phyloP scores from a whole-genome alignment of 2,797 vertebrate genomes.

The Scyliorhinus canicula region DNA sequence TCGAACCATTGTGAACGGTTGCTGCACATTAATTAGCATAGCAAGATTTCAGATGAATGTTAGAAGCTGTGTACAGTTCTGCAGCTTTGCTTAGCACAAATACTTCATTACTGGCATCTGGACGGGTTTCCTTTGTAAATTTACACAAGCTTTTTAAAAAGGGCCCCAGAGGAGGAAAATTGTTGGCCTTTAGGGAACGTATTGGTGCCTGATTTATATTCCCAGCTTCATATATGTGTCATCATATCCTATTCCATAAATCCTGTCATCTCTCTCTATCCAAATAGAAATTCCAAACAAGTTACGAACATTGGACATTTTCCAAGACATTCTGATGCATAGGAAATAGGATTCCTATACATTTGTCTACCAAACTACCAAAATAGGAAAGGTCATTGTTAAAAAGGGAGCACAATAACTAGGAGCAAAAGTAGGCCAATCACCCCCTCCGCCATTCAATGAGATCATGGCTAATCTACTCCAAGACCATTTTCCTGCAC shows the following conservation, averaged over 20 bases:
- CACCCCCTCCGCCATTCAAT: too few relatives aligned
- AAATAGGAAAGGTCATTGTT: background rate
- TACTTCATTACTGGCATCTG: background rate
- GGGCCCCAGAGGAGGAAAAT: background rate
- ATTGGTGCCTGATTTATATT: background rate
- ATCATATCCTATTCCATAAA: background rate
- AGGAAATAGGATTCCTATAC: too few relatives aligned
- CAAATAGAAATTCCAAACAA: background rate
- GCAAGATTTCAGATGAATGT: background rate
- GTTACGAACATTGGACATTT: background rate
- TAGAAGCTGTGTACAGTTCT: background rate
- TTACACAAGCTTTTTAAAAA: background rate
- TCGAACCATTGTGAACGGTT: background rate
- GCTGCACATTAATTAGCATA: background rate
- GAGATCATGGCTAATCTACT: too few relatives aligned
- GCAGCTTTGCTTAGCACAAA: background rate
- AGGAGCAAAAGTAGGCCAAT: too few relatives aligned
- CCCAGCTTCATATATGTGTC: background rate
- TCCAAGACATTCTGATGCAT: background rate
- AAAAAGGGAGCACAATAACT: background rate
- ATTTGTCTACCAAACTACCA: too few relatives aligned
- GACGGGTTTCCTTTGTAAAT: background rate
- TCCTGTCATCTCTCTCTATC: background rate
- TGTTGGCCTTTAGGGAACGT: background rate
- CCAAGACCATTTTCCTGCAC: too few relatives aligned